phyloP scores from a whole-genome alignment of 2,797 vertebrate genomes.

The Ptychadena robeensis region DNA sequence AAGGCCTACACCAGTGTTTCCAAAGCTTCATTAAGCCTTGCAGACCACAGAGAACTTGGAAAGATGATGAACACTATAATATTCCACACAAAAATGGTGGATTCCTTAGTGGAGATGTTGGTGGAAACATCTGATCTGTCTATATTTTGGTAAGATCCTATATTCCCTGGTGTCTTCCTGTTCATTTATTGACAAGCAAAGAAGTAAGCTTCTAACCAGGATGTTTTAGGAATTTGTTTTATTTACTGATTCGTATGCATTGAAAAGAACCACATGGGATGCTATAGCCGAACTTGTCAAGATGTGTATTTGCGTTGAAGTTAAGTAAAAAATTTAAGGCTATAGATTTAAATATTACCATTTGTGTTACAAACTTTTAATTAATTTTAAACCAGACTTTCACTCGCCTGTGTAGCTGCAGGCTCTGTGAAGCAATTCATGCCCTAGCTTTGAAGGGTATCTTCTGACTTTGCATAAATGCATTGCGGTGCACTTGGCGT shows the following conservation, averaged over 20 bases:
- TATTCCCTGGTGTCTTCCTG: not conserved
- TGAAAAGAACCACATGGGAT: not conserved
- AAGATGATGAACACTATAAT: slow-evolving; percentile 99
- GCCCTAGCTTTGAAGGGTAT: too few relatives aligned
- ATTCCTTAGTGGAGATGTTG: slow-evolving; percentile 98
- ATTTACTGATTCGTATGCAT: not conserved
- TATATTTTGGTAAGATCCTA: slow-evolving; percentile 88
- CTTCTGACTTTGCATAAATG: too few relatives aligned
- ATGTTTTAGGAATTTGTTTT: not conserved
- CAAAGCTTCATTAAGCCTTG: slow-evolving; percentile 92
- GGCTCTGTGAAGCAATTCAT: too few relatives aligned
- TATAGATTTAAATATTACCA: too few relatives aligned
- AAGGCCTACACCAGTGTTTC: slow-evolving; percentile 98
- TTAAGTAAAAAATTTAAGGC: too few relatives aligned
- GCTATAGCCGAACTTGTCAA: not conserved
- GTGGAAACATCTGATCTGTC: slow-evolving; percentile 97
- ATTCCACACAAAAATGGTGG: slow-evolving; percentile 99
- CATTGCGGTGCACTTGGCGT: too few relatives aligned
- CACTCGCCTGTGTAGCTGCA: too few relatives aligned
- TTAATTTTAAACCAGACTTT: too few relatives aligned
- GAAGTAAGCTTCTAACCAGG: not conserved
- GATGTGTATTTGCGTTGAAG: not conserved
- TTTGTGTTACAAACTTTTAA: too few relatives aligned
- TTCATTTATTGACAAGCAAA: not conserved
- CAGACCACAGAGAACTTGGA: slow-evolving; percentile 96